Conservation (phyloP, 1,140 invertebrate genomes). For the Hestina assimilis region DNA sequence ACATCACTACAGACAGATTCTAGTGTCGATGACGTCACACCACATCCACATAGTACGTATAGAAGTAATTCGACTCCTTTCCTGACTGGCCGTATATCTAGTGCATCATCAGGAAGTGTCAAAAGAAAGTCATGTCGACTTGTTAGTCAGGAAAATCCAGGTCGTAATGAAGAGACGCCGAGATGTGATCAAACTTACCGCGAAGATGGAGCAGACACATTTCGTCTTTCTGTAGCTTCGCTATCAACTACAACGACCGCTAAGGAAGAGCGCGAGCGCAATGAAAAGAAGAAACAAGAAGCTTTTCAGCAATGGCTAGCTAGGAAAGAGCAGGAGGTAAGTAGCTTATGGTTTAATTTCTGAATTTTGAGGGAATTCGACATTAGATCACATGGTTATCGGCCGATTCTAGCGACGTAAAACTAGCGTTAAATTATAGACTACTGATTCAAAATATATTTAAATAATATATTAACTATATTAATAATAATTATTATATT, state of each 20-base stretch:
- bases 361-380: too few relatives aligned
- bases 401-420: too few relatives aligned
- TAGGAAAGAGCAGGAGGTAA: constrained; percentile 70
- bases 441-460: too few relatives aligned
- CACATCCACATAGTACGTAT: constrained; percentile 63
- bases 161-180: constrained; percentile 46
- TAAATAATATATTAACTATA: too few relatives aligned
- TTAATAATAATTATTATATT: too few relatives aligned
- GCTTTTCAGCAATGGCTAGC: constrained; percentile 67
- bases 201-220: constrained; percentile 64
- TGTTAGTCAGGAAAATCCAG: constrained; percentile 18
- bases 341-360: not conserved
- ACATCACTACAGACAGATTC: constrained; percentile 58
- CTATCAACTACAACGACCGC: constrained; percentile 64
- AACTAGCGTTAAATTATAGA: too few relatives aligned
- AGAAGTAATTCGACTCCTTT: constrained; percentile 69
- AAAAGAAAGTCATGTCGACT: constrained; percentile 65
- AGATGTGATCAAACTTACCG: constrained; percentile 53
- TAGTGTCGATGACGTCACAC: constrained; percentile 54
- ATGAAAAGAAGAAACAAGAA: constrained; percentile 62
- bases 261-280: constrained; percentile 67
- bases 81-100: constrained; percentile 57
- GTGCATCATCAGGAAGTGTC: constrained; percentile 51
- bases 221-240: constrained; percentile 67
- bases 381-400: too few relatives aligned